Conservation (phyloP, 2,888 invertebrate genomes). For the Drosophila cognata region DNA sequence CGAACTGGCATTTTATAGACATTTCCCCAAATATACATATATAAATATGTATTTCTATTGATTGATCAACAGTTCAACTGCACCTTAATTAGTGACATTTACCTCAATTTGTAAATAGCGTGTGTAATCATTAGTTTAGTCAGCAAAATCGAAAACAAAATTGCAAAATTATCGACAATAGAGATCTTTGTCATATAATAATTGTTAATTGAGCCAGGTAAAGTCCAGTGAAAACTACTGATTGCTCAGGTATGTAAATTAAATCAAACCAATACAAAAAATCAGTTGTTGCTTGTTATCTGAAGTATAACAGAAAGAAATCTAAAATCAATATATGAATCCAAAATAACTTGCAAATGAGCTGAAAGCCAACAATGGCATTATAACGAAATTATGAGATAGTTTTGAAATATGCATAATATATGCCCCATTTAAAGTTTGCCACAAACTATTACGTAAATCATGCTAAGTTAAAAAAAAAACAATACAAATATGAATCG, state of each 20-base stretch:
- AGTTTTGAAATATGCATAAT: conserved; percentile 24
- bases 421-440: conserved; percentile 11
- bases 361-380: conserved; percentile 8
- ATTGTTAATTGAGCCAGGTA: neutral
- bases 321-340: conserved; percentile 6
- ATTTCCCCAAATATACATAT: neutral
- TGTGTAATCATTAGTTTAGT: conserved; percentile 2
- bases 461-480: conserved; percentile 5
- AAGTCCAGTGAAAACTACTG: neutral
- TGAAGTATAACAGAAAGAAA: neutral
- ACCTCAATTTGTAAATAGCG: neutral
- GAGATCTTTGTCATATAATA: neutral
- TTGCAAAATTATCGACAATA: neutral
- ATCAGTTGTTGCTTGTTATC: neutral
- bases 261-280: neutral
- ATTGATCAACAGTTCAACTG: neutral
- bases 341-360: conserved; percentile 30
- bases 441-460: conserved; percentile 9
- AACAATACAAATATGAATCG: conserved; percentile 7
- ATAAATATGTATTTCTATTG: neutral
- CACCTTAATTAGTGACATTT: conserved; percentile 17
- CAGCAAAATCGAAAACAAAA: conserved; percentile 3
- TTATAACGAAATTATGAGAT: conserved; percentile 17
- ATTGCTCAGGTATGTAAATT: neutral
- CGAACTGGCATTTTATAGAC: neutral